phyloP scores from a whole-genome alignment of 2,113 vertebrate species.

The Pogonocichla stellata region DNA sequence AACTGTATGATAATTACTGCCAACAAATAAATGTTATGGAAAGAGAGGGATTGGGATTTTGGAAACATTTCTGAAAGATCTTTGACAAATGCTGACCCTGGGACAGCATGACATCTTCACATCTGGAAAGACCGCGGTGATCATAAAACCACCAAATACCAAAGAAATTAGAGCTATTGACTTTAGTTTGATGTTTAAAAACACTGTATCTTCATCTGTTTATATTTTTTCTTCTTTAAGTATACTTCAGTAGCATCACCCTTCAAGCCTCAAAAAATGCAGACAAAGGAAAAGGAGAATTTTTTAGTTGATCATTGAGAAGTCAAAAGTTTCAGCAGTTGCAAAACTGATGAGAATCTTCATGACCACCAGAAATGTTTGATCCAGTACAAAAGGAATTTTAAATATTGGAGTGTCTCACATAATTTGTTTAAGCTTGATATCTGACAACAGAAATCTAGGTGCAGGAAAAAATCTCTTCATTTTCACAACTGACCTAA shows the following conservation, averaged over 20 bases:
- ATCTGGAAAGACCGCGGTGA: not conserved
- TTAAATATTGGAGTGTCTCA: not conserved
- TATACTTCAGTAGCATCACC: not conserved
- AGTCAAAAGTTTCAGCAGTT: not conserved
- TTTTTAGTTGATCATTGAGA: not conserved
- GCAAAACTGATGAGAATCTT: not conserved
- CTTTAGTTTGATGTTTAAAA: not conserved
- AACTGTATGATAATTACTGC: not conserved
- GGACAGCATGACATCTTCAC: not conserved
- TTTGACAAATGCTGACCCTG: not conserved
- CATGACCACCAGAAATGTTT: not conserved
- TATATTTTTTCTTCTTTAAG: not conserved
- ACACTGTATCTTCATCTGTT: not conserved
- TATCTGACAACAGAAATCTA: not conserved
- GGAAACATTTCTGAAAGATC: not conserved
- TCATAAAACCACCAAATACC: not conserved
- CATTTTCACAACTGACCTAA: not conserved
- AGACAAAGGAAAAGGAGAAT: not conserved
- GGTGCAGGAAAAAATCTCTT: not conserved
- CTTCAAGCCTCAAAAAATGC: not conserved
- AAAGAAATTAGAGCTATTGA: not conserved
- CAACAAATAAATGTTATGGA: not conserved
- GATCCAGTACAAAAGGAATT: not conserved
- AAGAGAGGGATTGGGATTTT: not conserved
- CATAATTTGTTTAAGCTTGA: not conserved